Base-by-base conservation (phyloP, 2,888 invertebrate species). In the Agrotis exclamationis region DNA sequence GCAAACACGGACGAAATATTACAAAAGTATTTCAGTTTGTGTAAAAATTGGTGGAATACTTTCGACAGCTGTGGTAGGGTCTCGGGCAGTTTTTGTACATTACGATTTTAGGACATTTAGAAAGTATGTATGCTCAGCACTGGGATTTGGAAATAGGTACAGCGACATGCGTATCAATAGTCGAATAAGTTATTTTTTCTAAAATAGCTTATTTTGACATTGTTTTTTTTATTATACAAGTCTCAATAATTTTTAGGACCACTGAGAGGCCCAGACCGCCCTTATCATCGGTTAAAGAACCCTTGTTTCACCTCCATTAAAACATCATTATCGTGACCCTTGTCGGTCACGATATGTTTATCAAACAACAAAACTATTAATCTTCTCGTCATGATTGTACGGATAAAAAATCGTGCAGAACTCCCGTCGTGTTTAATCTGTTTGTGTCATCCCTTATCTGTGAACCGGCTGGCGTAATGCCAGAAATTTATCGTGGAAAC, bases 401-500 rank as follows among this genome's bases (percentile, higher is more conserved):
- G 58, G 71, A 79, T 79, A 80, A 78, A 76, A 82, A 83, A 80
- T 77, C 60, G 81, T 64, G 64, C 68, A 48, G 63, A 71, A 75
- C 62, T 69, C 79, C 70, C 79, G 77, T 69, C 77, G 63, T 80
- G 79, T 85, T 82, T 75, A 74, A 85, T 83, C 79, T 81, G 74
- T 78, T 79, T 79, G 85, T 84, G 83, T 82, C 85, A 85, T 81
- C 85, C 83, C 84, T 88, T 89, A 87, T 89, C 86, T 86, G 63
- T 70, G 74, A 60, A 70, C 69, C 71, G 82, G 84, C 86, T 93
- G 93, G 93, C 93, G 80, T 79, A 64, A 68, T 72, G 93, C 93
- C 93, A 93, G 87, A 80, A 85, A 76, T 88, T 88, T 87, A 87
- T 82, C 84, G 87, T 81, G 85, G 86, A 87, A 39, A 86, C 85